A percentile compares a stretch with the other conserved stretches of the same genome.
Conservation (phyloP, 92 coral and sea anemone genomes). For the Chrysogorgia sp. region DNA sequence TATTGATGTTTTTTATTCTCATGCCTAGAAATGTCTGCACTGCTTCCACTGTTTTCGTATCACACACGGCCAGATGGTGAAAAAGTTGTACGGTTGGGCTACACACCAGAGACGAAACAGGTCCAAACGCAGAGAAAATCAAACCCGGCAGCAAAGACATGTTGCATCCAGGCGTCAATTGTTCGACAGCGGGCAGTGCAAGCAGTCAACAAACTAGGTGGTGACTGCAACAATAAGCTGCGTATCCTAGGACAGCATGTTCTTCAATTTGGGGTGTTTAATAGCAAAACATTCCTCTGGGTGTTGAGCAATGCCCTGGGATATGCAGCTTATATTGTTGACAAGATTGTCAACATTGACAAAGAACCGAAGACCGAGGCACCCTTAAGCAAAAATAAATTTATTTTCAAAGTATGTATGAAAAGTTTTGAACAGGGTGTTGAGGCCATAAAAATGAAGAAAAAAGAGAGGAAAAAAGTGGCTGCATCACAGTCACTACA, state of each 20-base stretch:
- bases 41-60: background rate
- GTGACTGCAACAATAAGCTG: background rate
- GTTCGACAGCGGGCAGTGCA: background rate
- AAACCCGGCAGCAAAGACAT: background rate
- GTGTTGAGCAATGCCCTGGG: conserved; percentile 17
- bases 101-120: background rate
- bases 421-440: too few relatives aligned
- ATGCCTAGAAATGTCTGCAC: background rate
- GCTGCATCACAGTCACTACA: too few relatives aligned
- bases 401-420: too few relatives aligned
- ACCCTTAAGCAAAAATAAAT: too few relatives aligned
- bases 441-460: too few relatives aligned
- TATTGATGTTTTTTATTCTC: too few relatives aligned
- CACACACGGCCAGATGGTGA: background rate
- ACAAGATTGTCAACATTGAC: too few relatives aligned
- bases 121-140: background rate
- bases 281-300: conserved; percentile 19
- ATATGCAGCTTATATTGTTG: conserved; percentile 5
- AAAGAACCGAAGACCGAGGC: too few relatives aligned
- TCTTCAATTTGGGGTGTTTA: conserved; percentile 11
- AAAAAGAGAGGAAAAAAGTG: too few relatives aligned
- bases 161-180: background rate
- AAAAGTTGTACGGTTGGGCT: background rate
- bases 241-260: conserved; percentile 9
- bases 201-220: background rate